Conservation (phyloP, 2,888 invertebrate genomes). For the Polia nebulosa region DNA sequence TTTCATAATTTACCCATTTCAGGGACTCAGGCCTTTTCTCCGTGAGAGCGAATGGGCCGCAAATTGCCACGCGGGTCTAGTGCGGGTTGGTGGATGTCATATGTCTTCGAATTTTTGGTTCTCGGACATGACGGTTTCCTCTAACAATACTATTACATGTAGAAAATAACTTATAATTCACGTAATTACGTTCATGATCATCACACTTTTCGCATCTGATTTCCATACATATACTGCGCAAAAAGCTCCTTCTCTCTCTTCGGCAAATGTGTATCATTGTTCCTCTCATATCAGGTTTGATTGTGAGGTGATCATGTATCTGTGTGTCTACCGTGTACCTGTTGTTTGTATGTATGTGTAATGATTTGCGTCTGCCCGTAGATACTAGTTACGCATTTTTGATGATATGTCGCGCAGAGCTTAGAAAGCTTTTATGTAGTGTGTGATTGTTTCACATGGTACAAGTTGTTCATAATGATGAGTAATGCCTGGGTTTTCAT, state of each 20-base stretch:
- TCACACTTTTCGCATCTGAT: constrained; percentile 65
- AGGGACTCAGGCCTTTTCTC: too few species aligned
- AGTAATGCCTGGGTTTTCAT: too few species aligned
- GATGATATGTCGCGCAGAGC: constrained; percentile 48
- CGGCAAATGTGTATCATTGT: constrained; percentile 85
- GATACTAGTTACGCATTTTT: constrained; percentile 43
- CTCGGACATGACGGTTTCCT: too few species aligned
- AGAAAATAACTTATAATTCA: too few species aligned
- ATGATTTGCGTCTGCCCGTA: constrained; percentile 53
- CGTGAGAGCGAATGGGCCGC: too few species aligned
- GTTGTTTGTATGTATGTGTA: constrained; percentile 31
- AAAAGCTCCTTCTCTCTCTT: constrained; percentile 81
- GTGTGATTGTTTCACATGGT: constrained; percentile 19
- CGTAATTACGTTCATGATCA: not conserved
- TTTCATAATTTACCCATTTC: too few species aligned
- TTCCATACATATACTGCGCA: constrained; percentile 70
- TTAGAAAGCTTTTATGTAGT: constrained; percentile 47
- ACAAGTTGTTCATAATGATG: too few species aligned
- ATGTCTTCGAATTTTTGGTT: too few species aligned
- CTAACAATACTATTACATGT: too few species aligned
- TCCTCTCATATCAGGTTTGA: constrained; percentile 87
- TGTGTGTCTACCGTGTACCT: constrained; percentile 24
- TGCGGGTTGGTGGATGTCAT: too few species aligned
- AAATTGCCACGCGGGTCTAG: too few species aligned
- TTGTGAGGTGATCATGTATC: constrained; percentile 58